These are phyloP conservation scores for Portevinia maculata DNA, from an alignment of 2,888 invertebrate species.

Conservation along the genomic window DNA sequence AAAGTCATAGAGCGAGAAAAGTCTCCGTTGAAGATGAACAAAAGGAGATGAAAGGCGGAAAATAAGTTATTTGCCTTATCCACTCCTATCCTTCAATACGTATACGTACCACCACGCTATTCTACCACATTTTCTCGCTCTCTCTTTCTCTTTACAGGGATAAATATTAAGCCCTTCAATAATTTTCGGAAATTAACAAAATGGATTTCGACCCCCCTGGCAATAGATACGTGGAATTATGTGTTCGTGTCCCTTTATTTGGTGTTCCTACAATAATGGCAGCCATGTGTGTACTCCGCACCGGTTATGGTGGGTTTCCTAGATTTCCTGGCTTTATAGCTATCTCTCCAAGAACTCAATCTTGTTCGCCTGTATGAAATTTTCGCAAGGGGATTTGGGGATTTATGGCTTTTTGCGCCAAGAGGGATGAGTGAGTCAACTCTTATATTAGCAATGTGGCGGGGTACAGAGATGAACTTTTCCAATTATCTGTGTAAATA, in stretches of 20 bases:
- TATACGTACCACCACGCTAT: neutral
- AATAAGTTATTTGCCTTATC: constrained; percentile 54
- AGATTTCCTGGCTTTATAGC: constrained; percentile 23
- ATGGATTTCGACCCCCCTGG: constrained; percentile 67
- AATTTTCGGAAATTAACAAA: constrained; percentile 74
- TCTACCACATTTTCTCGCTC: neutral
- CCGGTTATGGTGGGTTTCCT: constrained; percentile 36
- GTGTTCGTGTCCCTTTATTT: constrained; percentile 57
- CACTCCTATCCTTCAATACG: constrained; percentile 19
- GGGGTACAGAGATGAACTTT: constrained; percentile 66
- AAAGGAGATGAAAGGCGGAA: constrained; percentile 64
- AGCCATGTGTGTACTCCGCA: constrained; percentile 37
- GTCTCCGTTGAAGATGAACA: constrained; percentile 39
- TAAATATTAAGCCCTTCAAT: constrained; percentile 73
- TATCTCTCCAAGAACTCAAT: constrained; percentile 46
- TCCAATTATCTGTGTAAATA: constrained; percentile 74
- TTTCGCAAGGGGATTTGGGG: constrained; percentile 71
- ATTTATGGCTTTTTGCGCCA: constrained; percentile 62
- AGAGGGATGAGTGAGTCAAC: neutral
- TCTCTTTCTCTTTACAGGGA: constrained; percentile 34
- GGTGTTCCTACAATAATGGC: constrained; percentile 12
- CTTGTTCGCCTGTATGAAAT: constrained; percentile 65
- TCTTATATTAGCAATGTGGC: constrained; percentile 43
- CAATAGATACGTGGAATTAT: constrained; percentile 70
- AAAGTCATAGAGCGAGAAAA: constrained; percentile 33